A percentile compares a stretch with the other conserved stretches of the same genome.
These are phyloP conservation scores for Spinus olivaceus DNA, from an alignment of 2,797 vertebrate genomes.

Conservation along the genomic window DNA sequence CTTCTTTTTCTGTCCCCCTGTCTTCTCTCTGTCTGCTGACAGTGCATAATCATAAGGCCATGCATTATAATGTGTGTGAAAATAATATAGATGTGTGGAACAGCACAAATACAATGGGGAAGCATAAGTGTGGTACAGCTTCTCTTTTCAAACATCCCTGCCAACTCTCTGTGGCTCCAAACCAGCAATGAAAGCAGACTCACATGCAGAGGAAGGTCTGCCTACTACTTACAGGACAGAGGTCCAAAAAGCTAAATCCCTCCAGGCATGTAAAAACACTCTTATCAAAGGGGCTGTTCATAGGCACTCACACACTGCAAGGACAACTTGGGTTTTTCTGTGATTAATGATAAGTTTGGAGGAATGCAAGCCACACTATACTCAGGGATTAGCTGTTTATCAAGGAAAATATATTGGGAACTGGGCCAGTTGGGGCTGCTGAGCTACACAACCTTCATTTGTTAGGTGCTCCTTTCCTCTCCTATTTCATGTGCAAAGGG, in stretches of 20 bases:
- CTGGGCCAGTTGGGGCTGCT: slow-evolving; percentile 19
- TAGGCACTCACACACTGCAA: slow-evolving; percentile 5
- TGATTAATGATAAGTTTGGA: slow-evolving; percentile 62
- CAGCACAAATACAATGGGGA: background rate
- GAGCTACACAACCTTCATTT: slow-evolving; percentile 39
- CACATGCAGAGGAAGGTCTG: slow-evolving; percentile 19
- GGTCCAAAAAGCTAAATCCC: slow-evolving; percentile 67
- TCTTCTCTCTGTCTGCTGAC: background rate
- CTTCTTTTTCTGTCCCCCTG: background rate
- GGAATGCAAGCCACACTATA: slow-evolving; percentile 36
- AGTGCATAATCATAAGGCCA: background rate
- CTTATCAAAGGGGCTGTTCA: slow-evolving; percentile 69
- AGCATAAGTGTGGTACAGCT: background rate
- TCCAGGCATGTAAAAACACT: slow-evolving; percentile 63
- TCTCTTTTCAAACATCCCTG: background rate
- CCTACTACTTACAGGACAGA: slow-evolving; percentile 21
- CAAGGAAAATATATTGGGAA: slow-evolving; percentile 54
- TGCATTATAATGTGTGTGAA: background rate
- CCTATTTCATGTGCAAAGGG: background rate
- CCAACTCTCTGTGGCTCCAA: background rate
- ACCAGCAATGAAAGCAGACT: slow-evolving; percentile 40
- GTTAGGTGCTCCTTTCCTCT: slow-evolving; percentile 19
- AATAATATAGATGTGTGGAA: background rate
- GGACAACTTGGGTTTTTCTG: slow-evolving; percentile 32
- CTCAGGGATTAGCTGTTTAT: slow-evolving; percentile 56